Base-by-base conservation (phyloP, 1,140 invertebrate species). In the Heliothis virescens region DNA sequence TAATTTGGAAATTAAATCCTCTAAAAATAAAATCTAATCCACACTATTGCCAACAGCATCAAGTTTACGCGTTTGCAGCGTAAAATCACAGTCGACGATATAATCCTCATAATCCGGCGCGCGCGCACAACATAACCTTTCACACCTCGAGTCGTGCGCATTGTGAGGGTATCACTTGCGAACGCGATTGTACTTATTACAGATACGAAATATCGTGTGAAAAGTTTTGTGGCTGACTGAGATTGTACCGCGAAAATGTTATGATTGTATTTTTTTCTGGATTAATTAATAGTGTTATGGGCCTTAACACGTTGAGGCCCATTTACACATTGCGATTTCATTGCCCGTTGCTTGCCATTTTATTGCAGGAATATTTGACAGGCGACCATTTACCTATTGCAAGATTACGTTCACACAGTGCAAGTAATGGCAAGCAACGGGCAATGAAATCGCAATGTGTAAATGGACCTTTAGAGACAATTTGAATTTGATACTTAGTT, bases 91-190 rank as follows among this genome's bases (percentile, higher is more conserved):
- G 88, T 82, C 82, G 81, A 81, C 71, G 81, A 76, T 85, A 85
- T 89, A 89, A 91, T 89, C 86, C 89, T 84, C 80, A 83, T 84
- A 82, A 84, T 83, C 85, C 67, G 65, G 63, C 60, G 63, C 74
- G 80, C 79, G 77, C 79, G 79, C 80, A 84, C 83, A 82, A 82
- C 84, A 86, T 91, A 89, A 91, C 90, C 90, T 91, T 90, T 91
- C 88, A 91, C 90, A 91, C 90, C 85, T 88, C 79, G 62, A 80
- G 48, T 80, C 79, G 57, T 52, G 73, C 79, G 74, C 29, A 71
- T 60, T 62, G 79, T 80, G 53, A 13, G 21, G 26, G 10, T 74
- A 74, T 29, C 75, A 67, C 75, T 67, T 69, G 75, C 48, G 52
- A 41, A 59, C 75, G 57, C 62, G 75, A 78, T 59, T 78, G 75